Evolutionary conservation across 2,888 invertebrate species (phyloP).

Genomic region (Drosophila mercatorum): DNA sequence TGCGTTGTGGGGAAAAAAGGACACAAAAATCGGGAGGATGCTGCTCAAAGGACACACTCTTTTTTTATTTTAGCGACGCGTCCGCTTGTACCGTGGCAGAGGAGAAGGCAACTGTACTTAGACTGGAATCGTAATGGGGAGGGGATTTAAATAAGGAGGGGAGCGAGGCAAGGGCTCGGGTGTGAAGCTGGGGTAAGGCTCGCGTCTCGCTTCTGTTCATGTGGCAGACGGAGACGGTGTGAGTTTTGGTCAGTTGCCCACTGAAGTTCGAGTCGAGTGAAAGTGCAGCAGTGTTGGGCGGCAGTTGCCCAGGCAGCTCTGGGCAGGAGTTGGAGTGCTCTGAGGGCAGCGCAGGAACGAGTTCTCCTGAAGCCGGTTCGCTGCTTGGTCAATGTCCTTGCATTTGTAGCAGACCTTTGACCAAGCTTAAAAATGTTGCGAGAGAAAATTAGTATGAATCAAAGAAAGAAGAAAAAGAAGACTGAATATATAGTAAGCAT

Average conservation of each 20-base stretch:
- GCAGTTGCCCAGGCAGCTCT: constrained; percentile 24
- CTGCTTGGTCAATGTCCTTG: constrained; percentile 39
- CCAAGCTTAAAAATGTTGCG: background rate
- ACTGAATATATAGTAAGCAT: background rate
- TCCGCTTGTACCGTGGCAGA: constrained; percentile 39
- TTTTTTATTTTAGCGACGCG: constrained; percentile 61
- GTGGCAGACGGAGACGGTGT: constrained; percentile 57
- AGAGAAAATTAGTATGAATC: background rate
- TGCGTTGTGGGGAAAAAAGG: constrained; percentile 45
- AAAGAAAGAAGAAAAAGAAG: background rate
- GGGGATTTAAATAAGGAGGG: no score
- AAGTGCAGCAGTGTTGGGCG: constrained; percentile 63
- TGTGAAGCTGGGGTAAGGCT: constrained; percentile 9
- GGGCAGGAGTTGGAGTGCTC: background rate
- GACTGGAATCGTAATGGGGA: constrained; percentile 21
- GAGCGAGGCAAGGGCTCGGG: background rate
- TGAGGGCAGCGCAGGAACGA: constrained; percentile 14
- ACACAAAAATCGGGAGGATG: constrained; percentile 35
- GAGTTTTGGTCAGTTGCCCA: constrained; percentile 60
- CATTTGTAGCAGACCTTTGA: constrained; percentile 9
- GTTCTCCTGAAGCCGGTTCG: constrained; percentile 30
- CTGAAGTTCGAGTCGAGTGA: constrained; percentile 61
- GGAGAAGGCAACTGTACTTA: constrained; percentile 35
- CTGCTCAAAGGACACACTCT: constrained; percentile 64
- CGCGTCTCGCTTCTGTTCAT: constrained; percentile 30